A percentile compares a stretch with the other conserved stretches of the same genome.
Evolutionary conservation across 2,888 invertebrate genomes (phyloP).

Genomic region (Standfussiana lucernea): DNA sequence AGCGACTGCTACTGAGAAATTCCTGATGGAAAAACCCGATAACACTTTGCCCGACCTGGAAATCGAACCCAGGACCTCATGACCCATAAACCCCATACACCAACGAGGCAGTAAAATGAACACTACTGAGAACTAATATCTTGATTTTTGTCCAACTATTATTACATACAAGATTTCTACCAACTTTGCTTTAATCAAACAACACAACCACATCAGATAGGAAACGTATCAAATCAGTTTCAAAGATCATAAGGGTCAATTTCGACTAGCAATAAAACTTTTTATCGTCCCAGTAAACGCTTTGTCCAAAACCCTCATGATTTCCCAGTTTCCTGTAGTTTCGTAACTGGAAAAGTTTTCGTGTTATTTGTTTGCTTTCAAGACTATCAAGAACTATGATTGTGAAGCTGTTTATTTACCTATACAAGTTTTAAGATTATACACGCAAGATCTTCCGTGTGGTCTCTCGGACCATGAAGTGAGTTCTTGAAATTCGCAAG

Average conservation of each 20-base stretch:
- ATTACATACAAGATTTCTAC: neutral
- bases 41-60: no score
- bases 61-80: no score
- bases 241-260: slow-evolving; percentile 24
- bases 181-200: slow-evolving; percentile 1
- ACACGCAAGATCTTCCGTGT: no score
- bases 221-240: slow-evolving; percentile 29
- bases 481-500: no score
- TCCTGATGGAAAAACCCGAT: no score
- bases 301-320: neutral
- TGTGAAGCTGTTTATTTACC: neutral
- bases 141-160: neutral
- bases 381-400: slow-evolving; percentile 11
- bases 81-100: no score
- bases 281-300: slow-evolving; percentile 19
- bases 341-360: slow-evolving; percentile 36
- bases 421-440: no score
- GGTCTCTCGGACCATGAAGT: no score
- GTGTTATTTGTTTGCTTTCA: slow-evolving; percentile 14
- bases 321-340: neutral
- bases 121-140: neutral
- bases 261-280: slow-evolving; percentile 28
- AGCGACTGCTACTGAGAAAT: no score
- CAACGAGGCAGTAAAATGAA: neutral
- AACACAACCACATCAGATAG: neutral